Percentiles rank a stretch among this genome's conserved stretches.
phyloP scores from a whole-genome alignment of 1,140 invertebrate genomes.

The Rhopalosiphum maidis region DNA sequence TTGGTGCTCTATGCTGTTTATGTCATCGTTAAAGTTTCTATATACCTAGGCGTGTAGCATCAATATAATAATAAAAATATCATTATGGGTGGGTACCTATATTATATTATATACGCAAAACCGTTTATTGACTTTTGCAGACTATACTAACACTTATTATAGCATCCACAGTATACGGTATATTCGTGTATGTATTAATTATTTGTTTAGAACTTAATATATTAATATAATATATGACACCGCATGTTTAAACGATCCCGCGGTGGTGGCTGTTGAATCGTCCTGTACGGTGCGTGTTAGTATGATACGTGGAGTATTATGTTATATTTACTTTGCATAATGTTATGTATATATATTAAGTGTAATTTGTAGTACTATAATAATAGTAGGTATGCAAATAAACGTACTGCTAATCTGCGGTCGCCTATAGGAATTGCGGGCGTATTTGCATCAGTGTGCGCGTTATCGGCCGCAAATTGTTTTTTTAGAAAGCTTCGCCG shows the following conservation, averaged over 20 bases:
- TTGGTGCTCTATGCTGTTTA: background rate
- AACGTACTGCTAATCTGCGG: background rate
- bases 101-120: background rate
- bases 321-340: background rate
- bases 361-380: background rate
- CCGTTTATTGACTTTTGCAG: background rate
- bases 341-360: background rate
- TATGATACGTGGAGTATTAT: background rate
- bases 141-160: conserved; percentile 12
- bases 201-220: conserved; percentile 17
- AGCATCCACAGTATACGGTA: background rate
- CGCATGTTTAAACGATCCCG: background rate
- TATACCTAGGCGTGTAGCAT: background rate
- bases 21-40: background rate
- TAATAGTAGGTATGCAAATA: background rate
- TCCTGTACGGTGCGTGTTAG: background rate
- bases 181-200: background rate
- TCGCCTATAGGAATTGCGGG: background rate
- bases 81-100: background rate
- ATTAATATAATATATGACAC: background rate
- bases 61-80: background rate
- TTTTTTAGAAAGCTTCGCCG: conserved; percentile 20
- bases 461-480: conserved; percentile 8
- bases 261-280: background rate
- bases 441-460: background rate